Conservation (phyloP, 2,888 invertebrate genomes). For the Pocota personata region DNA sequence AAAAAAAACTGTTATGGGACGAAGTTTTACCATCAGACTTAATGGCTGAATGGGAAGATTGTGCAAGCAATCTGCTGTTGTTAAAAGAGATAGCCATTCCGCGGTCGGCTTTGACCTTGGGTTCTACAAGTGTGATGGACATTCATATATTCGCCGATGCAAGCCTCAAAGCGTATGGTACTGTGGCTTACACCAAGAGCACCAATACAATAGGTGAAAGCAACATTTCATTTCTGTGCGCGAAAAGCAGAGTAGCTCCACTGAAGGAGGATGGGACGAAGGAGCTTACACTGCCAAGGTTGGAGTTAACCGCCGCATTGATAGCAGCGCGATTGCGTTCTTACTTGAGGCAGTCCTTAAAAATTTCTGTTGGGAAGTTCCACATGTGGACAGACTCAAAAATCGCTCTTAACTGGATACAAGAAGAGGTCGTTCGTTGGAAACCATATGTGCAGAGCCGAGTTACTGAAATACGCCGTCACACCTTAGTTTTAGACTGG, state of each 20-base stretch:
- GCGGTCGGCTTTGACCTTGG: neutral
- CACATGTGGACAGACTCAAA: neutral
- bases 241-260: conserved; percentile 11
- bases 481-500: neutral
- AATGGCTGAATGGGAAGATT: conserved; percentile 10
- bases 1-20: neutral
- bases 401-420: conserved; percentile 13
- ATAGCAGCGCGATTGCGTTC: neutral
- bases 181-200: neutral
- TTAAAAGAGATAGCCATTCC: neutral
- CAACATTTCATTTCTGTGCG: neutral
- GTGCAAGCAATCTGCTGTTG: neutral
- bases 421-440: neutral
- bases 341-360: neutral
- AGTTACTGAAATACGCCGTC: neutral
- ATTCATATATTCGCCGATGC: conserved; percentile 36
- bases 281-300: neutral
- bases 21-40: conserved; percentile 18
- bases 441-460: conserved; percentile 30
- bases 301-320: conserved; percentile 13
- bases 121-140: neutral
- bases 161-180: conserved; percentile 18
- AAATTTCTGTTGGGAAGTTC: neutral
- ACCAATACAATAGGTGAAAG: neutral
- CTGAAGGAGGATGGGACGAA: conserved; percentile 3